These are phyloP conservation scores for Progne subis DNA, from an alignment of 2,113 vertebrate genomes.

Conservation along the genomic window DNA sequence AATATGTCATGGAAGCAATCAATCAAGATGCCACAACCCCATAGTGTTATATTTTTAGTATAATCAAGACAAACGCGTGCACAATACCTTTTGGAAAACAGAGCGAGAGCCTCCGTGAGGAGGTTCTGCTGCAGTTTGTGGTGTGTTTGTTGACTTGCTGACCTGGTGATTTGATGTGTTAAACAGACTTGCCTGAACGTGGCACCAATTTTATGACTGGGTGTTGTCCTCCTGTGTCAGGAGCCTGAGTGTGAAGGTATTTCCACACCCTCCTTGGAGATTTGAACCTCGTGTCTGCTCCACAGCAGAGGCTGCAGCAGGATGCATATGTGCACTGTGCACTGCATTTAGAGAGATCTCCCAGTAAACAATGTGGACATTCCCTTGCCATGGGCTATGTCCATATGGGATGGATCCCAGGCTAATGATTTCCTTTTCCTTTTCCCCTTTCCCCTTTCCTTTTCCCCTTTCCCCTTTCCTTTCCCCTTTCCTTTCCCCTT, in stretches of 20 bases:
- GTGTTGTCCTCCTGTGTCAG: neutral
- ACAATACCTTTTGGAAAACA: neutral
- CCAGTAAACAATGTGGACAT: neutral
- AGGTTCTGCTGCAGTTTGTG: neutral
- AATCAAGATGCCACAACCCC: slow-evolving; percentile 56
- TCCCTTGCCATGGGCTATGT: neutral
- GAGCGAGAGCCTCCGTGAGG: neutral
- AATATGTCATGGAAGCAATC: slow-evolving; percentile 61
- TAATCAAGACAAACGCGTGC: slow-evolving; percentile 46
- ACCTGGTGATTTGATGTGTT: neutral
- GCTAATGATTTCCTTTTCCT: neutral
- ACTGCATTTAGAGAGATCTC: neutral
- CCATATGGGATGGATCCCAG: neutral
- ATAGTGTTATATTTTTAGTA: neutral
- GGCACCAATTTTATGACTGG: neutral
- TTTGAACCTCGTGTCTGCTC: neutral
- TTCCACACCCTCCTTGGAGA: neutral
- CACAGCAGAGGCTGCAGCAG: neutral
- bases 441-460: too few relatives aligned
- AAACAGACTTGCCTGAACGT: neutral
- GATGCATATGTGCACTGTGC: neutral
- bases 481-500: neutral
- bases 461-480: neutral
- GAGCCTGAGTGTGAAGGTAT: neutral
- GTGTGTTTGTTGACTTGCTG: neutral